These are phyloP conservation scores for Hylaeus volcanicus DNA, from an alignment of 1,140 invertebrate genomes.

Conservation along the genomic window DNA sequence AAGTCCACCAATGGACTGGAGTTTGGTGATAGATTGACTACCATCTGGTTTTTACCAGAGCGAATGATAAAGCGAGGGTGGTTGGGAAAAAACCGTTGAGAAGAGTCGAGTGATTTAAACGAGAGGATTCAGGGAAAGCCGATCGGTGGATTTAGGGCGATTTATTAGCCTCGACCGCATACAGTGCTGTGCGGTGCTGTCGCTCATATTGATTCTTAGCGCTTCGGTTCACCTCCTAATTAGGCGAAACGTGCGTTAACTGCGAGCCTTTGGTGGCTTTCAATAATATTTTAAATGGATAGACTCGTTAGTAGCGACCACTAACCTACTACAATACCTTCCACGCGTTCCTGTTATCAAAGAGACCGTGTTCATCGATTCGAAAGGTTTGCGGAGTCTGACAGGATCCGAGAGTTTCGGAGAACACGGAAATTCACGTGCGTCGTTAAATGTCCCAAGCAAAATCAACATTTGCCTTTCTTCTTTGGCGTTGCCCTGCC, in stretches of 20 bases:
- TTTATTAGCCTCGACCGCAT: slow-evolving; percentile 41
- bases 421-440: not conserved
- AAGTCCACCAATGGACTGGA: too few relatives aligned
- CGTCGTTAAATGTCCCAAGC: slow-evolving; percentile 39
- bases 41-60: not conserved
- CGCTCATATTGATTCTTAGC: slow-evolving; percentile 35
- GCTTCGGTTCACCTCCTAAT: slow-evolving; percentile 10
- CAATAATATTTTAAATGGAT: not conserved
- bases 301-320: too few relatives aligned
- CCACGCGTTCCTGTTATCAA: too few relatives aligned
- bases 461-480: slow-evolving; percentile 46
- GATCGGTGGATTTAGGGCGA: slow-evolving; percentile 18
- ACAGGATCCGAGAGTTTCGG: not conserved
- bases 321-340: too few relatives aligned
- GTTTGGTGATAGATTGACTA: too few relatives aligned
- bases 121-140: slow-evolving; percentile 15
- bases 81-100: too few relatives aligned
- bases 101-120: not conserved
- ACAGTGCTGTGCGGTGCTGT: not conserved
- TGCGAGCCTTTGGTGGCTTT: not conserved
- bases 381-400: not conserved
- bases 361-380: too few relatives aligned
- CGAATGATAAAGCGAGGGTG: not conserved
- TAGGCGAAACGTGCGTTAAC: slow-evolving; percentile 2
- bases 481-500: slow-evolving; percentile 8